Conservation (phyloP, 2,113 vertebrate genomes). For the Dipodomys stephensi region DNA sequence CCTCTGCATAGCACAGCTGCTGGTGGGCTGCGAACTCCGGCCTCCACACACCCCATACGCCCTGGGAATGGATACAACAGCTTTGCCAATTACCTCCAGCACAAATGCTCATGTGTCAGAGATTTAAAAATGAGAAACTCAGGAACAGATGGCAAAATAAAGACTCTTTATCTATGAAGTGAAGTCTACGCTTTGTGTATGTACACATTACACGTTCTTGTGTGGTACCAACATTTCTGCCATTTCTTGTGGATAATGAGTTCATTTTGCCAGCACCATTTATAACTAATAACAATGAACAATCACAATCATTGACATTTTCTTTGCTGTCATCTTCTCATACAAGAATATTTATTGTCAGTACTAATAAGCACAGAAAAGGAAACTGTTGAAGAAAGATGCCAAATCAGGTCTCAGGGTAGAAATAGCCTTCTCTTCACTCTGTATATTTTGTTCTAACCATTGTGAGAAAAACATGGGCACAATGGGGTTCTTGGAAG, state of each 20-base stretch:
- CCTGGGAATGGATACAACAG: neutral
- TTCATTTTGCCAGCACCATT: slow-evolving; percentile 18
- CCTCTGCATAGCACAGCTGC: neutral
- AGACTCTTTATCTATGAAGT: slow-evolving; percentile 12
- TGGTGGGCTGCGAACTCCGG: neutral
- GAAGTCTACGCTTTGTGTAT: slow-evolving; percentile 5
- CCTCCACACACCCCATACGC: neutral
- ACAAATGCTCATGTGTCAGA: slow-evolving; percentile 8
- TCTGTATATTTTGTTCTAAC: neutral
- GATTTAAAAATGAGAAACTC: slow-evolving; percentile 8
- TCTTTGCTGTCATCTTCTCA: neutral
- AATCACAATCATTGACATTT: neutral
- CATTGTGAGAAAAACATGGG: neutral
- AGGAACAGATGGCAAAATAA: slow-evolving; percentile 62
- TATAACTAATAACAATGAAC: slow-evolving; percentile 52
- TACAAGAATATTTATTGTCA: neutral
- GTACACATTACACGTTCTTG: neutral
- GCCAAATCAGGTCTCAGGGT: neutral
- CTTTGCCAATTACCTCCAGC: neutral
- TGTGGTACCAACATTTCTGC: neutral
- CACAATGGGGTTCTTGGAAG: neutral
- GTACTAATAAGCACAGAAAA: neutral
- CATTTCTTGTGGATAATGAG: neutral
- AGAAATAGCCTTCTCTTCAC: slow-evolving; percentile 21
- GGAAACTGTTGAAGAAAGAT: slow-evolving; percentile 26